Conservation (phyloP, 2,113 vertebrate genomes). For the Piprites chloris region DNA sequence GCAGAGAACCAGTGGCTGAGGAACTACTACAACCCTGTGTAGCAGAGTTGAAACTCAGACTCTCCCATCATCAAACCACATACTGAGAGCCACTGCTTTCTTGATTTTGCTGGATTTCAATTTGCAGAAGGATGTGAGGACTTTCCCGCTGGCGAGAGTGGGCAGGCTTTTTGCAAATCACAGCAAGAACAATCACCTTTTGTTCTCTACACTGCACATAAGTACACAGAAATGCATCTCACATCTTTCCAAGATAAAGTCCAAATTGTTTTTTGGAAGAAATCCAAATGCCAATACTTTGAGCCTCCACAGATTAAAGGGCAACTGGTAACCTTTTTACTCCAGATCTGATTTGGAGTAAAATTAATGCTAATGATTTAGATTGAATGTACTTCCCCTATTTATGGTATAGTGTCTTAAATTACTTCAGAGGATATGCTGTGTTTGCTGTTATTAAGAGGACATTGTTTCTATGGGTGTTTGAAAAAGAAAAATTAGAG, state of each 20-base stretch:
- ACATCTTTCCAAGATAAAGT: not conserved
- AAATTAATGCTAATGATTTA: not conserved
- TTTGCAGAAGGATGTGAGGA: not conserved
- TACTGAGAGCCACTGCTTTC: not conserved
- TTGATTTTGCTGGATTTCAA: not conserved
- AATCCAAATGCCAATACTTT: not conserved
- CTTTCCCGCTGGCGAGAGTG: not conserved
- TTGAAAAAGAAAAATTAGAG: not conserved
- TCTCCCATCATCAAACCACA: not conserved
- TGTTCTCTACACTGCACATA: not conserved
- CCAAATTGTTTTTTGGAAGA: not conserved
- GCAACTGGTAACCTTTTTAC: not conserved
- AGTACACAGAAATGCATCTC: not conserved
- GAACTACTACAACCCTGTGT: not conserved
- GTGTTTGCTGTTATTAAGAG: not conserved
- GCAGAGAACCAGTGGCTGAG: not conserved
- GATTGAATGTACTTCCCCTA: not conserved
- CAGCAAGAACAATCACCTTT: not conserved
- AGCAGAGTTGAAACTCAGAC: not conserved
- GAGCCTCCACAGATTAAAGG: not conserved
- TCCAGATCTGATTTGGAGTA: not conserved
- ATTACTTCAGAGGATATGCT: not conserved
- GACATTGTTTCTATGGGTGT: not conserved
- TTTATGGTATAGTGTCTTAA: not conserved
- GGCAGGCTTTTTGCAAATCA: not conserved